These are phyloP conservation scores for Camelus bactrianus DNA, from an alignment of 2,113 vertebrate genomes.

Conservation along the genomic window DNA sequence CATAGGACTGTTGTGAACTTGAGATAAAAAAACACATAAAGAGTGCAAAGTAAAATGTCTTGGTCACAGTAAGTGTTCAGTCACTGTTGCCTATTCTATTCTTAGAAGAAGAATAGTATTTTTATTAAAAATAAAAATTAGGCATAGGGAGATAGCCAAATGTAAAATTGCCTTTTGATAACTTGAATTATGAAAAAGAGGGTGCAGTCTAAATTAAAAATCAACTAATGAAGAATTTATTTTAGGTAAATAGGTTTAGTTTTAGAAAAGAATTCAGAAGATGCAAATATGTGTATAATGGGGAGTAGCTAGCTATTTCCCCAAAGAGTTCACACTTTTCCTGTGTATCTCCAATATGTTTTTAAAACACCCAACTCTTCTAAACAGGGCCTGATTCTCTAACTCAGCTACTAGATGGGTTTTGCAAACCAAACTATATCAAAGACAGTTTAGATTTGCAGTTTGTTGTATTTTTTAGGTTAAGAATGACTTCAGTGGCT, in stretches of 20 bases:
- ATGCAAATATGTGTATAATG: not conserved
- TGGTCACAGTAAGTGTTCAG: not conserved
- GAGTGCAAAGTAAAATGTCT: not conserved
- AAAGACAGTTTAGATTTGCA: not conserved
- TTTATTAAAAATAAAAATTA: conserved; percentile 29
- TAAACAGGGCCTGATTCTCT: not conserved
- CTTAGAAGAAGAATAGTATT: not conserved
- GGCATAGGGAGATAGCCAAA: not conserved
- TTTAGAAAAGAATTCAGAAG: not conserved
- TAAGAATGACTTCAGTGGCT: not conserved
- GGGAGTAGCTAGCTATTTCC: not conserved
- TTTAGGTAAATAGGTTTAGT: not conserved
- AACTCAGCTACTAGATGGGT: not conserved
- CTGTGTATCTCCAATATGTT: not conserved
- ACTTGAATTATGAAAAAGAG: not conserved
- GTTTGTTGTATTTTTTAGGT: conserved; percentile 5
- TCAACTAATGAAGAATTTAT: not conserved
- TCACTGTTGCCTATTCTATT: not conserved
- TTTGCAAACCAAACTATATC: not conserved
- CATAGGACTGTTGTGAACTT: not conserved
- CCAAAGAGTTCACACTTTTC: not conserved
- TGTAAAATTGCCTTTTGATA: not conserved
- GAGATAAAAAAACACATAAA: not conserved
- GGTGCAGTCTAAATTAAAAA: not conserved
- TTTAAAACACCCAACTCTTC: not conserved